These are phyloP conservation scores for Urophycis tenuis DNA, from an alignment of 2,797 vertebrate species.

Conservation along the genomic window DNA sequence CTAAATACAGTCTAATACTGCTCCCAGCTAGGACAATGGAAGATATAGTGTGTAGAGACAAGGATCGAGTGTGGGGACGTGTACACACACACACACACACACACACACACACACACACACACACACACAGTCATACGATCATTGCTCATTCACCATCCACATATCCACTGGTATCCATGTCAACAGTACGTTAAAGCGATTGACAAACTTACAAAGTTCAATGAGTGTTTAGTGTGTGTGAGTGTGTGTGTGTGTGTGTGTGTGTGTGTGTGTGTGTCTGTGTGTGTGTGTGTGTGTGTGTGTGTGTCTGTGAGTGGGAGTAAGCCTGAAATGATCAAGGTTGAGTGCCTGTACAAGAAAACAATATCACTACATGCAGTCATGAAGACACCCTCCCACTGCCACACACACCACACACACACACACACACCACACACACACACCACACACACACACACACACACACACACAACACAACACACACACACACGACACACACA, in stretches of 20 bases:
- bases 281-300: not conserved
- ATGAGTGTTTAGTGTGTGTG: not conserved
- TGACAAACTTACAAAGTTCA: not conserved
- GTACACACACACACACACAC: constrained; percentile 2
- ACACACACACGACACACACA: no score
- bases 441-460: no score
- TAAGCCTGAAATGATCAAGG: no score
- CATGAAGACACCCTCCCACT: no score
- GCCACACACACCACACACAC: no score
- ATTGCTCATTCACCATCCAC: not conserved
- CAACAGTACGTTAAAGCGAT: not conserved
- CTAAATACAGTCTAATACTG: not conserved
- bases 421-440: no score
- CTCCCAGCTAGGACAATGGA: not conserved
- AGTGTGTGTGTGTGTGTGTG: no score
- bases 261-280: not conserved
- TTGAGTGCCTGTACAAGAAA: no score
- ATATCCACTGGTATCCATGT: not conserved
- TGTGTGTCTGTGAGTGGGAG: not conserved
- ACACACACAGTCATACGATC: not conserved
- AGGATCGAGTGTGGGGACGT: not conserved
- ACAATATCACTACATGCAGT: no score
- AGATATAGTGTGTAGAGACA: not conserved
- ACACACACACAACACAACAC: no score
- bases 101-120: not conserved